Conservation (phyloP, 2,888 invertebrate genomes). For the Polietes domitor region DNA sequence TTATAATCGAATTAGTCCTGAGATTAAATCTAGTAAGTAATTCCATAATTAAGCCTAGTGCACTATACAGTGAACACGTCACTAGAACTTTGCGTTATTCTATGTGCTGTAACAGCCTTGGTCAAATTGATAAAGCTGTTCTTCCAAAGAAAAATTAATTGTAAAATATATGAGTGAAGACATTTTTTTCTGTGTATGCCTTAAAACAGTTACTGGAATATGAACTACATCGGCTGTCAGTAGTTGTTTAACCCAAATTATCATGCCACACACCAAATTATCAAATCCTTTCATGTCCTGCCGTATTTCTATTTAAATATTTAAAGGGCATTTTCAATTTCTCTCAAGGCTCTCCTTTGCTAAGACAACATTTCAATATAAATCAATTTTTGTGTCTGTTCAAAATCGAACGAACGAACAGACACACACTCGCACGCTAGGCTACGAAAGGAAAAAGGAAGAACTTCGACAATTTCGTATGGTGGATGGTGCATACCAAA, state of each 20-base stretch:
- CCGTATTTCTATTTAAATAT: conserved; percentile 16
- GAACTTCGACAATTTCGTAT: conserved; percentile 46
- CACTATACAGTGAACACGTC: too few relatives aligned
- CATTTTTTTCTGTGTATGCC: too few relatives aligned
- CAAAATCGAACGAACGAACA: neutral
- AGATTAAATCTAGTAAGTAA: too few relatives aligned
- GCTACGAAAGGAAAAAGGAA: conserved; percentile 28
- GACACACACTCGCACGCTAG: neutral
- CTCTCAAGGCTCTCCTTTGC: conserved; percentile 60
- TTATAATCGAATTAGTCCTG: too few relatives aligned
- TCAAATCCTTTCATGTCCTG: conserved; percentile 3
- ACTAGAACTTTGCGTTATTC: too few relatives aligned
- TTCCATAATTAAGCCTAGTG: too few relatives aligned
- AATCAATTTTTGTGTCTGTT: conserved; percentile 67
- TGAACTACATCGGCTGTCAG: neutral
- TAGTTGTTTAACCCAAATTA: neutral
- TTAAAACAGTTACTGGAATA: too few relatives aligned
- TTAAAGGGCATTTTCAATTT: conserved; percentile 22
- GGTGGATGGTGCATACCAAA: conserved; percentile 60
- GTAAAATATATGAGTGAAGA: too few relatives aligned
- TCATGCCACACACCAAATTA: neutral
- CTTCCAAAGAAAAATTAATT: too few relatives aligned
- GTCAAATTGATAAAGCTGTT: too few relatives aligned
- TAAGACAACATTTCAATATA: conserved; percentile 66
- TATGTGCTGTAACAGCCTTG: too few relatives aligned